A percentile compares a stretch with the other conserved stretches of the same genome.
Conservation (phyloP, 2,797 vertebrate species). For the Esox masquinongy region DNA sequence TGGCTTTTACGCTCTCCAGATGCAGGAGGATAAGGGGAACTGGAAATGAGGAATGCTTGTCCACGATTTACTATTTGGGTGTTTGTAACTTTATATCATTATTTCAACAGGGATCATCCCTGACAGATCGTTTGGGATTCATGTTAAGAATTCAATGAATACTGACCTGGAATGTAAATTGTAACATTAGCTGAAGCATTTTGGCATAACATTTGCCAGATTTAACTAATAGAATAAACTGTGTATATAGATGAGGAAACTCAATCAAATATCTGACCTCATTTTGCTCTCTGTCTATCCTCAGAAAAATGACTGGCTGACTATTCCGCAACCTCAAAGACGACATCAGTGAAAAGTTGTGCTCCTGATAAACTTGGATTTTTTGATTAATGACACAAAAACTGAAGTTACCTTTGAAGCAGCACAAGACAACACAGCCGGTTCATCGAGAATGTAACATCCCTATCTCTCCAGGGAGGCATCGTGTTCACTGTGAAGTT, state of each 20-base stretch:
- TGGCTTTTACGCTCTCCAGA: constrained; percentile 40
- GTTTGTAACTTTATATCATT: constrained; percentile 46
- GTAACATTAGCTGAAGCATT: neutral
- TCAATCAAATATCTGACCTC: constrained; percentile 16
- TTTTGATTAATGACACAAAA: constrained; percentile 54
- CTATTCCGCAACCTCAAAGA: constrained; percentile 24
- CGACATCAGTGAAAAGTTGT: constrained; percentile 30
- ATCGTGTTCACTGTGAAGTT: constrained; percentile 35
- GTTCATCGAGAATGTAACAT: constrained; percentile 74
- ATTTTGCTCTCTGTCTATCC: constrained; percentile 57
- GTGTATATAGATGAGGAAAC: neutral
- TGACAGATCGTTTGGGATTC: constrained; percentile 17
- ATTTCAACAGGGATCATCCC: constrained; percentile 28
- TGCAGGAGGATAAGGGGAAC: constrained; percentile 28
- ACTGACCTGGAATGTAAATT: constrained; percentile 23
- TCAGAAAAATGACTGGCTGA: constrained; percentile 51
- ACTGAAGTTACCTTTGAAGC: constrained; percentile 49
- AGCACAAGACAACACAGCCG: constrained; percentile 35
- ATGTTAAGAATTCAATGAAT: constrained; percentile 15
- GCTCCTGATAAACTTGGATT: constrained; percentile 23
- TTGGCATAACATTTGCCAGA: neutral
- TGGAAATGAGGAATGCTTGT: constrained; percentile 33
- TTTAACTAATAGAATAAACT: constrained; percentile 11
- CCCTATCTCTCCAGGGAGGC: constrained; percentile 47
- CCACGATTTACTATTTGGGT: constrained; percentile 24